phyloP scores from a whole-genome alignment of 2,113 vertebrate genomes.

The Myanophis thanlyinensis region DNA sequence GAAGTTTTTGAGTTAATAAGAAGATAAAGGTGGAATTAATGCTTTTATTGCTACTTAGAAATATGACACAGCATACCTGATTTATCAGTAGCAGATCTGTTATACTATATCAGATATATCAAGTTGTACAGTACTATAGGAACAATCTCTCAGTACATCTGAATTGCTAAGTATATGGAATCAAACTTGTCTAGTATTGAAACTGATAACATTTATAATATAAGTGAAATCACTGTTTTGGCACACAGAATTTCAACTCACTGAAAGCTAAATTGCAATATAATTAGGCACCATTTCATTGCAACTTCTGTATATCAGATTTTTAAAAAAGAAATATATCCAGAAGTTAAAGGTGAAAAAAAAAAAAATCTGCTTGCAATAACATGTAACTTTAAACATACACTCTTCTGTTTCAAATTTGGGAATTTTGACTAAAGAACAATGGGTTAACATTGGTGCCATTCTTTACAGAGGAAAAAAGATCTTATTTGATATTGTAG shows the following conservation, averaged over 20 bases:
- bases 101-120: neutral
- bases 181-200: neutral
- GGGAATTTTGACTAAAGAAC: neutral
- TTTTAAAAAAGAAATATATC: neutral
- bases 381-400: neutral
- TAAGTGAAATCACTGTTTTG: neutral
- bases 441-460: neutral
- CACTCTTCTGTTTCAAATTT: neutral
- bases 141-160: neutral
- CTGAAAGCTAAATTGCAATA: neutral
- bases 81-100: neutral
- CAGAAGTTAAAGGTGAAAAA: neutral
- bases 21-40: neutral
- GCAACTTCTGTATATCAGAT: neutral
- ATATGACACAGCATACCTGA: neutral
- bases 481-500: neutral
- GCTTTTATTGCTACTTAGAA: neutral
- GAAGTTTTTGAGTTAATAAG: neutral
- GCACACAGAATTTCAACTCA: neutral
- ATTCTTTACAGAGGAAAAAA: neutral
- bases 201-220: neutral
- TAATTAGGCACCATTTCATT: neutral
- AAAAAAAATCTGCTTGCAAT: neutral
- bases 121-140: neutral
- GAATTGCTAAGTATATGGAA: neutral